Base-by-base conservation (phyloP, 2,113 vertebrate genomes). In the Columba janthina region DNA sequence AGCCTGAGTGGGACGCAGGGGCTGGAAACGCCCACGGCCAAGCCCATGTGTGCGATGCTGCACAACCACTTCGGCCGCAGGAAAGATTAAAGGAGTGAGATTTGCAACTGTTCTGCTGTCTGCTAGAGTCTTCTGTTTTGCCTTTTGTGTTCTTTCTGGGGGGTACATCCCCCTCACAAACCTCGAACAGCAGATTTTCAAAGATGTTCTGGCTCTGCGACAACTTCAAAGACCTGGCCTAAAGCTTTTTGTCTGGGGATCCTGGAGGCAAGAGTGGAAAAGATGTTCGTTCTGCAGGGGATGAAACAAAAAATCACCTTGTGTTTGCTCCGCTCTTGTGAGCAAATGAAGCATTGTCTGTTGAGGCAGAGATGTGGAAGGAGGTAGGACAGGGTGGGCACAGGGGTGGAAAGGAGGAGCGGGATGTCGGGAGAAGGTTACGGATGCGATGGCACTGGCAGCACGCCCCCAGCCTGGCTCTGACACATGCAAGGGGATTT, bases 41-140 rank as follows among this genome's bases (percentile, higher is more conserved):
- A 25, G 38, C 31, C 56, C 56, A n/a, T 1, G 21, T 1, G 26
- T 31, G 11, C 0, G 1, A 32, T 4, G 19, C 31, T 56, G 36
- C 51, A 40, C 34, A 25, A 67, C 15, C n/a, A 13, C 48, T 78
- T 66, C 65, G 42, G 38, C 89, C 56, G 66, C 53, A 18, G 3
- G 4, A 18, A 28, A 44, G 38, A 32, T 15, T 5, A 42, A 48
- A 78, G 53, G 6, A 78, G 38, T 3, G 50, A 57, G 54, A 26
- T 21, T 38, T 44, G 21, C 54, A 29, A 13, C 38, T 17, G 14
- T 28, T 7, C 20, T 12, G 34, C 9, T 40, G 4, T 26, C 58
- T 76, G 29, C 34, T 3, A 14, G 42, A 60, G 22, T 24, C 10
- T 7, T 21, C 36, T 40, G 53, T 42, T 42, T 50, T 40, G 14